Base-by-base conservation (phyloP, 2,888 invertebrate genomes). In the Proisotoma minuta region DNA sequence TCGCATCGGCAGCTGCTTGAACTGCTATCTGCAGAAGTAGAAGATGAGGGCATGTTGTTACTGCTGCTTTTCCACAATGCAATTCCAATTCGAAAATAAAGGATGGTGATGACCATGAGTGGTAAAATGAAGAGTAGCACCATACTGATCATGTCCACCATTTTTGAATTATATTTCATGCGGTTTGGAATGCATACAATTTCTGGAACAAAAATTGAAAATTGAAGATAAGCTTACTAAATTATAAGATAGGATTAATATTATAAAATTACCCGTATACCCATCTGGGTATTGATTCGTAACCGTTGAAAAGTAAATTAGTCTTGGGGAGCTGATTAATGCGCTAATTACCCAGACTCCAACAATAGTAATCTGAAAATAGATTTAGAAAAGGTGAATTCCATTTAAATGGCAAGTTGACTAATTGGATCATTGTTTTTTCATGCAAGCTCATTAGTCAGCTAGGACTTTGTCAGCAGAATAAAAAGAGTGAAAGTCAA, bases 321-420 rank as follows among this genome's bases (percentile, higher is more conserved):
- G 87, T 76, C 89, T 87, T 0, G 91, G 92, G 2, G 87, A 85
- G 66, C 89, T 90, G 79, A 91, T 91, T 0, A 86, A 80, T 0
- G 89, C 89, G 69, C 91, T 88, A 20, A 87, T 83, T 57, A 89
- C 81, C 92, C 92, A 92, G 3, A 91, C 91, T 1, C 85, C 82
- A 22, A 85, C 79, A 72, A 91, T 88, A 57, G 88, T 88, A 76
- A 88, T 76, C 88, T 88, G 22, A 78, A 58, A 68, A 65, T n/a
- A n/a, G n/a, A n/a, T n/a, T n/a, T n/a, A n/a, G n/a, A n/a, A n/a
- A n/a, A n/a, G n/a, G n/a, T n/a, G n/a, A n/a, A n/a, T n/a, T n/a
- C n/a, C n/a, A n/a, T n/a, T n/a, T n/a, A n/a, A n/a, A n/a, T n/a
- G n/a, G n/a, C n/a, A n/a, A n/a, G n/a, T n/a, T n/a, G n/a, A n/a